Evolutionary conservation across 2,797 vertebrate genomes (phyloP), one percentile per base, ranked within the genome.

Genomic region (Octomys mimax): DNA sequence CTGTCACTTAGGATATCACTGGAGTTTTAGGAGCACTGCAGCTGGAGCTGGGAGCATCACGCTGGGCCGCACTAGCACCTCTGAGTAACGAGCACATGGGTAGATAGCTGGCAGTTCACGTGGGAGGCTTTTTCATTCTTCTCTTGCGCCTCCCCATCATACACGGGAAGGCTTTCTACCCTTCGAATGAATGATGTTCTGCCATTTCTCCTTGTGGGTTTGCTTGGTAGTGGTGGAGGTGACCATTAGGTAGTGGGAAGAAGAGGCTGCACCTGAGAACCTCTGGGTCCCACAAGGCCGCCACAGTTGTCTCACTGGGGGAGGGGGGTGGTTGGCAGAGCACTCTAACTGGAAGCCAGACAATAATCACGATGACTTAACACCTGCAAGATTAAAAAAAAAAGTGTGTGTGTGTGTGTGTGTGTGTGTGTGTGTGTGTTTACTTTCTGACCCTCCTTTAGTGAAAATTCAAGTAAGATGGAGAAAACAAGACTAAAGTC

Each of bases 401-500:
- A 59, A 6, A 22, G 33, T 52, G 52, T 54, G 52, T 54, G 16
- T n/a, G 66, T n/a, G 18, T 70, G 33, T 70, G 33, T n/a, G 33
- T 70, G 68, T 21, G 68, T 70, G 33, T 70, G 33, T 70, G 68
- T 21, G 5, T 26, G 39, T 46, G 39, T 42, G 11, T 42, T 39
- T 26, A 2, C 62, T 54, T 95, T n/a, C 71, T 92, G 64, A 73
- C 42, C 71, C n/a, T 64, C 28, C 75, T 89, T 94, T 46, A 81
- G 54, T 79, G 46, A 82, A 75, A 89, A 92, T 49, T 14, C 28
- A 36, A 94, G 85, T 42, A 31, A 95, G 33, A 87, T 91, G 18
- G 57, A 18, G 70, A 61, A 87, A 78, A 73, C 11, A 52, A 91
- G 88, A 61, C 22, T 5, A 57, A 70, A 59, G 8, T 31, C 22